phyloP scores from a whole-genome alignment of 2,797 vertebrate species.

The Anisognathus igniventris region DNA sequence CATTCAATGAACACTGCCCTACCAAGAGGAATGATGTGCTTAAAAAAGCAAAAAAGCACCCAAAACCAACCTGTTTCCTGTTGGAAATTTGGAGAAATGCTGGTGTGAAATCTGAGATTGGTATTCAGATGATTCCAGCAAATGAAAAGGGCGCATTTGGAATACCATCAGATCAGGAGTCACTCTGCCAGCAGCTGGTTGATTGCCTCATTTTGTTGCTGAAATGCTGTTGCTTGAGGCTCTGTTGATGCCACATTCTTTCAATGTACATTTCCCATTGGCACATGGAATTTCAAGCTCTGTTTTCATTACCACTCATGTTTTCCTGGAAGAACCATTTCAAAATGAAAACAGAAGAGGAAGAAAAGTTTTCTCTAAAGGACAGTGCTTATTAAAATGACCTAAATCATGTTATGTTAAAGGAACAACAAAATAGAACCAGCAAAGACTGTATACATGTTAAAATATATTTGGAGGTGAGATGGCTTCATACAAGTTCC shows the following conservation, averaged over 20 bases:
- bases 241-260: rapidly evolving
- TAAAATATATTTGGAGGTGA: not conserved
- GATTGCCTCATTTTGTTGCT: not conserved
- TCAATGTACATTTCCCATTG: not conserved
- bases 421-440: not conserved
- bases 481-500: not conserved
- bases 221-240: not conserved
- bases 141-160: not conserved
- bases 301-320: not conserved
- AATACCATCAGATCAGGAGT: not conserved
- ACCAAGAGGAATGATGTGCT: not conserved
- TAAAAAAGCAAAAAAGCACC: rapidly evolving
- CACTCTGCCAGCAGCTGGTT: not conserved
- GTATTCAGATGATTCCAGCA: not conserved
- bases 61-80: rapidly evolving
- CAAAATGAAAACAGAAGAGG: not conserved
- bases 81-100: not conserved
- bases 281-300: not conserved
- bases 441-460: not conserved
- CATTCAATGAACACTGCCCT: not conserved
- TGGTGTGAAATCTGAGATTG: not conserved
- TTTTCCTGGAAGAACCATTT: not conserved
- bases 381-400: not conserved
- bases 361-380: not conserved
- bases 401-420: not conserved